Evolutionary conservation across 2,888 invertebrate species (phyloP), one percentile per base, ranked within the genome.

Genomic region (Gisinianus flammeolus): DNA sequence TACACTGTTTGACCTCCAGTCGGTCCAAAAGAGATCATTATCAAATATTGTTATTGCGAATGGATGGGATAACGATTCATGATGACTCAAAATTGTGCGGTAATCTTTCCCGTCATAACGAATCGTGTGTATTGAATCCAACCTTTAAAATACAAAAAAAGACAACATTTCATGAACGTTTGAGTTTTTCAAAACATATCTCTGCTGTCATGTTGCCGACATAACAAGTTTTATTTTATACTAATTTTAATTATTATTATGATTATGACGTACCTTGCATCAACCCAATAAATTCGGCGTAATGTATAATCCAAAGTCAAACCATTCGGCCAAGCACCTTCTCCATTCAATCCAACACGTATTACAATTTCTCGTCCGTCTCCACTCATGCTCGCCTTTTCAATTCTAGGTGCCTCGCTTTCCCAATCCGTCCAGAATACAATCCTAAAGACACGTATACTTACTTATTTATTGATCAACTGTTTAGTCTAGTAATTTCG

Each of bases 401-500:
- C 95, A 84, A 95, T 94, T 82, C 95, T 90, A 44, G 95, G 93
- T 81, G 91, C 90, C 80, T 90, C 88, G 84, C 90, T 91, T 86
- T 93, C 93, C 95, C 95, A 95, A 88, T 95, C 95, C 31, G 93
- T 93, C 95, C 95, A 95, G 89, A 95, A 95, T 82, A 95, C 87
- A 84, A 90, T 88, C 85, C 91, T 90, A 85, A 64, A 84, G 82
- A 78, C 73, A 68, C n/a, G n/a, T n/a, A n/a, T n/a, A n/a, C n/a
- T n/a, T n/a, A n/a, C n/a, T n/a, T 26, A 44, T 77, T 62, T 30
- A 35, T 24, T 56, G 28, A 75, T 35, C 77, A 44, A 58, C 31
- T 24, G 30, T 68, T 64, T n/a, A n/a, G n/a, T n/a, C n/a, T n/a
- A n/a, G n/a, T n/a, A n/a, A n/a, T n/a, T n/a, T n/a, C n/a, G n/a